Evolutionary conservation across 2,113 vertebrate species (phyloP).

Genomic region (Mesembrinibis cayennensis): DNA sequence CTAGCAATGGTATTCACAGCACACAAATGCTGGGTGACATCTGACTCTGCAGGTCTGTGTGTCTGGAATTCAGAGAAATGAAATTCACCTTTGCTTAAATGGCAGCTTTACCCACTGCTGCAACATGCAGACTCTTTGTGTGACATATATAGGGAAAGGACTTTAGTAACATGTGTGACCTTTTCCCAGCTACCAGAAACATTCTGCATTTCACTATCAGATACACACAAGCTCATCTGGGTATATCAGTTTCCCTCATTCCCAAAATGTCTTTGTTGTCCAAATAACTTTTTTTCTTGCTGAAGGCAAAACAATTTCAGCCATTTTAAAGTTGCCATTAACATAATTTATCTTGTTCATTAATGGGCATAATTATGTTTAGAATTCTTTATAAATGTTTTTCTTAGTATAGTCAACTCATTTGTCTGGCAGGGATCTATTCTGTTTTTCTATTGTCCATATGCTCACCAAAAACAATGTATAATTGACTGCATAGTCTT

Average conservation of each 20-base stretch:
- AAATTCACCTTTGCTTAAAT: not conserved
- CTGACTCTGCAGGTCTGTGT: not conserved
- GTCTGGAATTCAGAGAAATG: not conserved
- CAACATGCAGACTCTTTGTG: not conserved
- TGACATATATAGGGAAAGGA: not conserved
- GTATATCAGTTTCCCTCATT: not conserved
- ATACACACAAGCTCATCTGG: not conserved
- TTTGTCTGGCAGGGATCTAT: not conserved
- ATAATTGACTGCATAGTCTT: not conserved
- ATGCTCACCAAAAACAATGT: not conserved
- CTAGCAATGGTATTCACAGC: not conserved
- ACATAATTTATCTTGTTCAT: not conserved
- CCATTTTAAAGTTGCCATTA: not conserved
- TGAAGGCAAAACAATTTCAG: not conserved
- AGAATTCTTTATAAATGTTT: not conserved
- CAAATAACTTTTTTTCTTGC: not conserved
- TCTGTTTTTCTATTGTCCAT: not conserved
- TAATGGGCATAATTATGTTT: not conserved
- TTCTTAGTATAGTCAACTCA: not conserved
- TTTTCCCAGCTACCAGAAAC: not conserved
- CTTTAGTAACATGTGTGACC: not conserved
- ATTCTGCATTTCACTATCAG: not conserved
- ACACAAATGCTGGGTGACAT: fast-evolving
- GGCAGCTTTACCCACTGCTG: not conserved
- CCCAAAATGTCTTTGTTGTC: not conserved